A percentile compares a stretch with the other conserved stretches of the same genome.
Conservation (phyloP, 2,888 invertebrate species). For the Cryptophagus acutangulus region DNA sequence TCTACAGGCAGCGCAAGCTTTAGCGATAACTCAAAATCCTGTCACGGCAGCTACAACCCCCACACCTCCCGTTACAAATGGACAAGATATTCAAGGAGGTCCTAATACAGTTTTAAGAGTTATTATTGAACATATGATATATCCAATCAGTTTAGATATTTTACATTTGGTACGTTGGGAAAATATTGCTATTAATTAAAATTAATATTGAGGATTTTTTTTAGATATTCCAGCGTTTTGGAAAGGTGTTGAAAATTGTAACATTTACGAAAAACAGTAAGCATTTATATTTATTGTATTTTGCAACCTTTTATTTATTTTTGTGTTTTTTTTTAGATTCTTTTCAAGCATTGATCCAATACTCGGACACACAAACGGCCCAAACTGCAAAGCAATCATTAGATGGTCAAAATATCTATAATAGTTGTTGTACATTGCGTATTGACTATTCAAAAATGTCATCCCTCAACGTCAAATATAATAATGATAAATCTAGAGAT, state of each 20-base stretch:
- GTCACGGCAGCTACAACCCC: conserved; percentile 62
- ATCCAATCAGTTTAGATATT: conserved; percentile 96
- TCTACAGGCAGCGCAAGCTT: conserved; percentile 78
- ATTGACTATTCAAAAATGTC: conserved; percentile 99
- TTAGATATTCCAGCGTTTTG: conserved; percentile 97
- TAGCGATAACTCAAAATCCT: conserved; percentile 59
- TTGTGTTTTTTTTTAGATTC: conserved; percentile 65
- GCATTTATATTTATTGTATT: conserved; percentile 43
- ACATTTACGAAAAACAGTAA: conserved; percentile 99
- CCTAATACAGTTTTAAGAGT: conserved; percentile 96
- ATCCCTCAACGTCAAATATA: conserved; percentile 97
- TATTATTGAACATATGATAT: conserved; percentile 98
- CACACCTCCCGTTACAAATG: conserved; percentile 49
- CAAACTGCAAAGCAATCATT: conserved; percentile 95
- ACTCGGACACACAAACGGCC: conserved; percentile 93
- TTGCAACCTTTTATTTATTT: neutral
- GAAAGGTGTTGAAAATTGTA: conserved; percentile 98
- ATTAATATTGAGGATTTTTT: conserved; percentile 39
- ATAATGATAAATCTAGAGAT: conserved; percentile 99
- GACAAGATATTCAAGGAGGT: conserved; percentile 77
- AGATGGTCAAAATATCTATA: conserved; percentile 99
- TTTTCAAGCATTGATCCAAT: conserved; percentile 98
- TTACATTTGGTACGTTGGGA: conserved; percentile 67
- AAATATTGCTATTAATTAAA: neutral
- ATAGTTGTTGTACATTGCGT: conserved; percentile 97